phyloP scores from a whole-genome alignment of 2,797 vertebrate genomes.

The Halcyon leucocephala region DNA sequence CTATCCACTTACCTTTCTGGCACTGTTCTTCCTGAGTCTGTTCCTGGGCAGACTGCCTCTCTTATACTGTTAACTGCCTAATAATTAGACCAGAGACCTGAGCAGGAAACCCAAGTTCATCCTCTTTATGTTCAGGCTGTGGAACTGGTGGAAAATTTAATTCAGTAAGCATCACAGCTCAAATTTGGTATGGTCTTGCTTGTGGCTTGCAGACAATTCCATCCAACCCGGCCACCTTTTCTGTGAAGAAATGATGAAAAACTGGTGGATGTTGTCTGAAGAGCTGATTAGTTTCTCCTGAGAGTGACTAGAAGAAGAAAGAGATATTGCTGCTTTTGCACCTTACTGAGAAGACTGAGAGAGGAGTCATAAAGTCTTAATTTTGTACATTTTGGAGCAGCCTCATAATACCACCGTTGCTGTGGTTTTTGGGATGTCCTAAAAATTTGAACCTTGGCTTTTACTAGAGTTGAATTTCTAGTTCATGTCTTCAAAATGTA shows the following conservation, averaged over 20 bases:
- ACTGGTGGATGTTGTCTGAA: background rate
- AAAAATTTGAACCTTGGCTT: background rate
- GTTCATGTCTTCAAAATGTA: background rate
- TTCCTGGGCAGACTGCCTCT: background rate
- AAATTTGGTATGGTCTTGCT: background rate
- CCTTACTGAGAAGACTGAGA: background rate
- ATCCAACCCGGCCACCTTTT: background rate
- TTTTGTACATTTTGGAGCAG: background rate
- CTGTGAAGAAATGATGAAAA: background rate
- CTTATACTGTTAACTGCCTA: background rate
- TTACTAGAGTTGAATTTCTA: background rate
- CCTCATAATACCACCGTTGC: background rate
- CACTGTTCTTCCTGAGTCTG: background rate
- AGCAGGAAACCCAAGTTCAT: background rate
- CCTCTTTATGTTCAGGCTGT: background rate
- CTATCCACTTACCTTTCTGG: background rate
- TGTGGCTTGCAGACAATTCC: background rate
- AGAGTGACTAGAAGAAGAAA: background rate
- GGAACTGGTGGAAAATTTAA: background rate
- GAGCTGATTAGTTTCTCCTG: background rate
- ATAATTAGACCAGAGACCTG: background rate
- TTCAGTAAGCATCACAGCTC: background rate
- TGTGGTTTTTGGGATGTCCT: background rate
- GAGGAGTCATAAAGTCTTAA: background rate
- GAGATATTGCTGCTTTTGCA: background rate